Evolutionary conservation across 2,888 invertebrate species (phyloP).

Genomic region (Lasioglossum oenotherae): DNA sequence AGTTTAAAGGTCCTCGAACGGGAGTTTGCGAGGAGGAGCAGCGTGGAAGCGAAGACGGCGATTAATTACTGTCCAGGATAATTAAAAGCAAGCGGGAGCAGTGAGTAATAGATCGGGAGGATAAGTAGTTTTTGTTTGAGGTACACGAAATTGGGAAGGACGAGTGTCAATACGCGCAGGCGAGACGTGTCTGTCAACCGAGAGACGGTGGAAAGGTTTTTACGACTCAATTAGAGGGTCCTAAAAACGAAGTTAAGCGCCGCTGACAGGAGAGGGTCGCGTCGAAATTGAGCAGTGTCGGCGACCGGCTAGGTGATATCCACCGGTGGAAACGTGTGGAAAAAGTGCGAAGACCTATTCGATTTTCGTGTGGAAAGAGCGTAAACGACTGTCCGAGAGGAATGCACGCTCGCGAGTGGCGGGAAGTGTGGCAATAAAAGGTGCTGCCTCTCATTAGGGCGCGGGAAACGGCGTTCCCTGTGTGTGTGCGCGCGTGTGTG

Average conservation of each 20-base stretch:
- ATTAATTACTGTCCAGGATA: not conserved
- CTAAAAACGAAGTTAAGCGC: constrained; percentile 3
- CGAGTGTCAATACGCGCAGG: not conserved
- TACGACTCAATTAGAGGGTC: not conserved
- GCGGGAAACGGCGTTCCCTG: constrained; percentile 8
- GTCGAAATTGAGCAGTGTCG: constrained; percentile 16
- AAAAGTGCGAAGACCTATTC: not conserved
- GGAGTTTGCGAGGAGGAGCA: not conserved
- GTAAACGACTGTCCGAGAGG: constrained; percentile 10
- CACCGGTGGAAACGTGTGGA: not conserved
- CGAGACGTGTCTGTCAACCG: not conserved
- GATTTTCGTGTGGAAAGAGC: constrained; percentile 15
- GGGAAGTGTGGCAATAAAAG: constrained; percentile 57
- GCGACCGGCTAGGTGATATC: constrained; percentile 11
- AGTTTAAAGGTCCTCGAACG: constrained; percentile 2
- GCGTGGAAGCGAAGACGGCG: not conserved
- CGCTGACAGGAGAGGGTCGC: constrained; percentile 28
- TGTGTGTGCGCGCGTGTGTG: constrained; percentile 39
- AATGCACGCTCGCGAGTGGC: constrained; percentile 45
- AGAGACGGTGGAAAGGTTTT: not conserved
- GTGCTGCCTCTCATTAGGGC: constrained; percentile 51
- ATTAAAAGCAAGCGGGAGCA: not conserved
- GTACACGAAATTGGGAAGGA: not conserved
- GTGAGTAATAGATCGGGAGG: not conserved
- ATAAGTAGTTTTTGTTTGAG: not conserved